Evolutionary conservation across 2,113 vertebrate genomes (phyloP), one percentile per base, ranked within the genome.

Genomic region (Leptobrachium ailaonicum): DNA sequence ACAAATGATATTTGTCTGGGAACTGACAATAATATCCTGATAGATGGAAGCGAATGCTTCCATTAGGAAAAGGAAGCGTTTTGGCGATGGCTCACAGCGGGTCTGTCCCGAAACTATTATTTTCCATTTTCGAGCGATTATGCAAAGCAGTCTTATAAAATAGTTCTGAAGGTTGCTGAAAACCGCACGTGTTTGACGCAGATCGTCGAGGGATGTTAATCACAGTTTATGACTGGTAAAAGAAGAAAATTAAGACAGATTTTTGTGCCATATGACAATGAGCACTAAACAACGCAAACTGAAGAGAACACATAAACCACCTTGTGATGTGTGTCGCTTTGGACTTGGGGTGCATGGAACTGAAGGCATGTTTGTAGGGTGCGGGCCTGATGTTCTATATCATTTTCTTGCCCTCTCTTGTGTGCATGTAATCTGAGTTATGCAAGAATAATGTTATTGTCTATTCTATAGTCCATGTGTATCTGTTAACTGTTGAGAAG

Each of bases 1-100:
- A 77, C 43, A 41, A 77, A 77, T 77, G 66, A 69, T 67, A 60
- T 58, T 77, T 77, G 75, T 69, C 75, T 58, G 50, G 9, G 75
- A 58, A 77, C 41, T 58, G 43, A 45, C 66, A 41, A 77, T 42
- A 69, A 58, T 41, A 69, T 66, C 75, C 40, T 78, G 76, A 78
- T 78, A 63, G 76, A 71, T 78, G 69, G 43, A 78, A 71, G 54
- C n/a, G 5, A 69, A 62, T 58, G 58, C 58, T 74, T 74, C 42
- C 79, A 58, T 47, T 75, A 9, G 71, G 62, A 67, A 74, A 32
- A 60, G 3, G 6, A 73, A 44, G 20, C 20, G n/a, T 66, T 50
- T 32, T 68, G 69, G 72, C 32, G 69, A 60, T 47, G 40, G 32
- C 11, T 73, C 60, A 13, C 64, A n/a, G 43, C 4, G 41, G 71